Conservation (phyloP, 2,888 invertebrate genomes). For the Synergus umbraculus region DNA sequence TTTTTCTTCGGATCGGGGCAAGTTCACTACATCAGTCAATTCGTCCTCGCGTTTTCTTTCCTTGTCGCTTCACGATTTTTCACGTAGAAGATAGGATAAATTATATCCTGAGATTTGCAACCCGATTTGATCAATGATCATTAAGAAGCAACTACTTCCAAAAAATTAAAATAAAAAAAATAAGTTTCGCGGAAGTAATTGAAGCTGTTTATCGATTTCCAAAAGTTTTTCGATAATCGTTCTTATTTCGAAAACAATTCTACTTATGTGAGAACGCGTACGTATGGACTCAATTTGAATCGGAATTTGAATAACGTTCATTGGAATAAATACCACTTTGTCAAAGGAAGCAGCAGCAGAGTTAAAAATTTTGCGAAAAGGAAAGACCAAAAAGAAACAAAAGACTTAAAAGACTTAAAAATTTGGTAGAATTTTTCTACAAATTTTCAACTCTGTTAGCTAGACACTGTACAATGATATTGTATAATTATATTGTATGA, state of each 20-base stretch:
- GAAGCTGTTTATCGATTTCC: slow-evolving; percentile 20
- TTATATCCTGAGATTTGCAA: not conserved
- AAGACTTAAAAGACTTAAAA: not conserved
- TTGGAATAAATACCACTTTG: not conserved
- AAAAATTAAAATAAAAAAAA: not conserved
- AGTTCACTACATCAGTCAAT: slow-evolving; percentile 52
- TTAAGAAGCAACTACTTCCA: slow-evolving; percentile 6
- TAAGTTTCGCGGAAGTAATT: not conserved
- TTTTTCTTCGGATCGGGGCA: slow-evolving; percentile 64
- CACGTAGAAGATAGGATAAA: slow-evolving; percentile 67
- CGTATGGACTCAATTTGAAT: not conserved
- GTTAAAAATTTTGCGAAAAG: slow-evolving; percentile 1
- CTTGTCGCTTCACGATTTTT: slow-evolving; percentile 57
- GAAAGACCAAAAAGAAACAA: not conserved
- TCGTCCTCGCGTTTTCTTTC: slow-evolving; percentile 56
- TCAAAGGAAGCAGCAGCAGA: slow-evolving; percentile 3
- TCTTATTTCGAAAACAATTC: slow-evolving; percentile 7
- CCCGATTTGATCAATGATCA: not conserved
- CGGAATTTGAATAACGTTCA: not conserved
- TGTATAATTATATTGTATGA: slow-evolving; percentile 18
- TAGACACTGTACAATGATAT: slow-evolving; percentile 6
- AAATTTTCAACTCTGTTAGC: slow-evolving; percentile 28
- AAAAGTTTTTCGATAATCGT: slow-evolving; percentile 22
- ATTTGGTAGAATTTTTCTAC: slow-evolving; percentile 12
- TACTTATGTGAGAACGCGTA: not conserved